These are phyloP conservation scores for Herpetotheres cachinnans DNA, from an alignment of 2,113 vertebrate genomes.

Conservation along the genomic window DNA sequence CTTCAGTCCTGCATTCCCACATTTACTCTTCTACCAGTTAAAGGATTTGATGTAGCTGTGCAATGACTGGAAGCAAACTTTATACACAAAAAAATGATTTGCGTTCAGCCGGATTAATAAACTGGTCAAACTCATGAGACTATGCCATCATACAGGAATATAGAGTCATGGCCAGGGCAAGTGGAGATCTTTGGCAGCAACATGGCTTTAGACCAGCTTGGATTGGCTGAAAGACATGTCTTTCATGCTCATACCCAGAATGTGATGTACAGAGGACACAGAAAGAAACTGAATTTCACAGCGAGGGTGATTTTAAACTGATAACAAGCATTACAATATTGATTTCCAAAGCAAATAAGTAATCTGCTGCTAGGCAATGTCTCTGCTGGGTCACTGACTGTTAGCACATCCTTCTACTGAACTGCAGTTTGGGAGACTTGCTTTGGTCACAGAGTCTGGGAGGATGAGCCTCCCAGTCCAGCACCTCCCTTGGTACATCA, in stretches of 20 bases:
- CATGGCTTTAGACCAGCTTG: background rate
- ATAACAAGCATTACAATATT: background rate
- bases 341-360: background rate
- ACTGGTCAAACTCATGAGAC: background rate
- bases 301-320: background rate
- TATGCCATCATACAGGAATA: background rate
- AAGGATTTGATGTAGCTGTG: background rate
- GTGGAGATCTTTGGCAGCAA: background rate
- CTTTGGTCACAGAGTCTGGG: background rate
- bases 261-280: background rate
- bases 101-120: background rate
- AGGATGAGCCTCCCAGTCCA: background rate
- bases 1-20: background rate
- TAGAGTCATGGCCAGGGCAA: background rate
- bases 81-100: background rate
- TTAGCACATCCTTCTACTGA: background rate
- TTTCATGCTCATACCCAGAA: background rate
- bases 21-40: background rate
- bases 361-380: background rate
- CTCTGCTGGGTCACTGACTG: background rate
- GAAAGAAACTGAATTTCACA: background rate
- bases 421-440: background rate
- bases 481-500: background rate
- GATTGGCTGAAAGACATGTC: background rate
- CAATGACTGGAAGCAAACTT: background rate